These are phyloP conservation scores for Netelia melanura DNA, from an alignment of 2,888 invertebrate genomes.

Conservation along the genomic window DNA sequence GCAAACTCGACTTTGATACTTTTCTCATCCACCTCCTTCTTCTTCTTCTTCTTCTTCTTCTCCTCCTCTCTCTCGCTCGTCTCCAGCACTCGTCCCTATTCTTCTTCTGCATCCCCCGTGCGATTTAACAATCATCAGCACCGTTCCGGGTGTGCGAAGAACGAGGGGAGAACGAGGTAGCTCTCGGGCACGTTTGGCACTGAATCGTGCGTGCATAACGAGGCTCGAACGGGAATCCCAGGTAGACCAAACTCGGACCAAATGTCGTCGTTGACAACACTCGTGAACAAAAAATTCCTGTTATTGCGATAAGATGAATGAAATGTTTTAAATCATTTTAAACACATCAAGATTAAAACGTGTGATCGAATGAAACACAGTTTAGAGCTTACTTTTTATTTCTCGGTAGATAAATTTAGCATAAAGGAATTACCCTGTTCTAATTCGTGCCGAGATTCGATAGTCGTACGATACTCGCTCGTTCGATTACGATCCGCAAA, in stretches of 20 bases:
- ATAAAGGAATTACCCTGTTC: constrained; percentile 57
- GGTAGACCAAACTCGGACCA: no score
- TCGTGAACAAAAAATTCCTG: no score
- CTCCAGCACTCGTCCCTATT: no score
- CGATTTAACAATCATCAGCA: constrained; percentile 73
- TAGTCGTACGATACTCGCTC: constrained; percentile 16
- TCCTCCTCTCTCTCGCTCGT: no score
- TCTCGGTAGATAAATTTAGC: not conserved
- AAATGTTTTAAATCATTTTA: no score
- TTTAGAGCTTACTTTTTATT: no score
- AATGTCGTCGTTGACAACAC: no score
- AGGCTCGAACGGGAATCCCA: not conserved
- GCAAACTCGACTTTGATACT: constrained; percentile 79
- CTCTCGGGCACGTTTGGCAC: constrained; percentile 13
- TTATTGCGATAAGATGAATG: no score
- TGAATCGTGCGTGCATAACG: not conserved
- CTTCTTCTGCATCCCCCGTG: constrained; percentile 14
- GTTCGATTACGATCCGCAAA: constrained; percentile 21
- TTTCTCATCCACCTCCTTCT: constrained; percentile 61
- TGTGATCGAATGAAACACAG: no score
- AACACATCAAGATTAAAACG: no score
- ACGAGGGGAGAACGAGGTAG: constrained; percentile 29
- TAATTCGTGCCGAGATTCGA: constrained; percentile 53
- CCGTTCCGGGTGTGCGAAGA: constrained; percentile 16
- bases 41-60: not conserved